Conservation (phyloP, 2,888 invertebrate genomes). For the Spisula solida region DNA sequence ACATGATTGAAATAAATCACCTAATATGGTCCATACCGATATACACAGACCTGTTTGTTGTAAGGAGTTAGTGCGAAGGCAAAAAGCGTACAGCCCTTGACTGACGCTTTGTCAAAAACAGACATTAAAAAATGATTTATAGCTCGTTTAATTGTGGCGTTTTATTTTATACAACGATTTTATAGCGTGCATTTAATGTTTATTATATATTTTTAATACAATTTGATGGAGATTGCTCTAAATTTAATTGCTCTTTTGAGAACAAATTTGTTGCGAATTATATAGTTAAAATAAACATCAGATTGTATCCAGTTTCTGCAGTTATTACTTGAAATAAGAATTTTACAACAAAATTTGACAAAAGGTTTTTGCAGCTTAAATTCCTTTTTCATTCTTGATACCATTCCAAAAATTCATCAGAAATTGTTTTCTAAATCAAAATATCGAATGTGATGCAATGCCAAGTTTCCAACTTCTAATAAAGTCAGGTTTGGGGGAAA, state of each 20-base stretch:
- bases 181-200: slow-evolving; percentile 43
- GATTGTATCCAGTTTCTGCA: background rate
- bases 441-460: background rate
- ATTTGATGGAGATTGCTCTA: slow-evolving; percentile 31
- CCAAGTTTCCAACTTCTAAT: background rate
- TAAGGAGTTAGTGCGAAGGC: background rate
- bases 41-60: background rate
- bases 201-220: slow-evolving; percentile 38
- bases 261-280: slow-evolving; percentile 26
- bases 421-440: slow-evolving; percentile 8
- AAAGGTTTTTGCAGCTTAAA: background rate
- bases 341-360: slow-evolving; percentile 1
- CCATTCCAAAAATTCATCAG: background rate
- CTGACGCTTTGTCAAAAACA: slow-evolving; percentile 43
- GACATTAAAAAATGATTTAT: slow-evolving; percentile 52
- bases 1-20: slow-evolving; percentile 6
- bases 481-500: background rate
- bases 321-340: slow-evolving; percentile 19
- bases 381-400: background rate
- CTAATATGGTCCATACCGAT: background rate
- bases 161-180: slow-evolving; percentile 35
- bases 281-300: slow-evolving; percentile 15
- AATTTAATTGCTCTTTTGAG: slow-evolving; percentile 17
- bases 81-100: slow-evolving; percentile 8
- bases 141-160: slow-evolving; percentile 35